Conservation (phyloP, 2,113 vertebrate species). For the Ceyx cyanopectus region DNA sequence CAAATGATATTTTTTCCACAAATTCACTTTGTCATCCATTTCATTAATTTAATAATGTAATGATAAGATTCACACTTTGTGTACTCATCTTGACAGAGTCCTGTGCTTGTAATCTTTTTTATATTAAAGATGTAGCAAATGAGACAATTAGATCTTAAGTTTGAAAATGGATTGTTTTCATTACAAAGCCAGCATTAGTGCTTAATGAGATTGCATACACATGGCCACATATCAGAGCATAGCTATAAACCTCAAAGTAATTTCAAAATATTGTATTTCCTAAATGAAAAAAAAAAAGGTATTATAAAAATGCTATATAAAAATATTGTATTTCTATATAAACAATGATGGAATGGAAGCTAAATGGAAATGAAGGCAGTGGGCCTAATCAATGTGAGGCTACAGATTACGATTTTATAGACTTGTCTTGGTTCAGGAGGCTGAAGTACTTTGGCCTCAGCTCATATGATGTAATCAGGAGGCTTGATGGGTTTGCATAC, state of each 20-base stretch:
- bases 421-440: no score
- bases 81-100: slow-evolving; percentile 5
- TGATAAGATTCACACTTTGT: slow-evolving; percentile 28
- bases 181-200: slow-evolving; percentile 51
- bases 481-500: no score
- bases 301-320: no score
- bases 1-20: slow-evolving; percentile 18
- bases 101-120: not conserved
- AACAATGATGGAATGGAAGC: no score
- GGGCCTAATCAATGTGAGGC: no score
- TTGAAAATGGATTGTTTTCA: slow-evolving; percentile 71
- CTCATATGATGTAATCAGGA: no score
- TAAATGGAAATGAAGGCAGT: no score
- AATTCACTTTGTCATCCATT: slow-evolving; percentile 35
- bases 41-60: slow-evolving; percentile 52
- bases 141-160: slow-evolving; percentile 52
- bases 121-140: slow-evolving; percentile 62
- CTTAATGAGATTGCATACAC: slow-evolving; percentile 63
- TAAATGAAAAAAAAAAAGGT: no score
- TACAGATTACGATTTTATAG: no score
- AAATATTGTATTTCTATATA: no score
- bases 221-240: slow-evolving; percentile 35
- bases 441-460: no score
- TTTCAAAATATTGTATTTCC: no score
- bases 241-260: slow-evolving; percentile 53